Base-by-base conservation (phyloP, 2,113 vertebrate species). In the Saccopteryx leptura region DNA sequence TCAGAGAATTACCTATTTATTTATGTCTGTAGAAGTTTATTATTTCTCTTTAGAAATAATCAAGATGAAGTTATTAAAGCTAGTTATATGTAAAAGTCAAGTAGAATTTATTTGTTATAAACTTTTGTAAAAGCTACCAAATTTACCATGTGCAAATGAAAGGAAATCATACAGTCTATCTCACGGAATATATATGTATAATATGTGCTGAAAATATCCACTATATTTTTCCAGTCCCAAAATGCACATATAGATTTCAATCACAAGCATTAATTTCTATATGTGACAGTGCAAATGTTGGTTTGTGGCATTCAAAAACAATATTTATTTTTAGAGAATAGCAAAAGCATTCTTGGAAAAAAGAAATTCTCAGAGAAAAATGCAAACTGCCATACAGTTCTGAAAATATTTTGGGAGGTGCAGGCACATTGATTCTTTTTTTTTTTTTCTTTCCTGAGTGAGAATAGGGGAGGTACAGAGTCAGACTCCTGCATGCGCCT, bases 1-100 rank as follows among this genome's bases (percentile, higher is more conserved):
- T 96, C n/a, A 89, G 13, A 93, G 24, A 79, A 91, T 60, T 28
- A 91, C 9, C 2, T n/a, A 76, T 90, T 94, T 94, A 31, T 80
- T 87, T 88, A 66, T 79, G n/a, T 69, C 24, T 11, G 81, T 48
- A 65, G 13, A 78, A 78, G 4, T 71, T 54, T 85, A 74, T 88
- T 84, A 76, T 74, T 85, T 81, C 17, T 71, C 68, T 74, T 87
- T 72, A 60, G 33, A 95, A 96, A 86, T 92, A 7, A 60, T 85
- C 21, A 92, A 94, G 14, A 88, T 79, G 50, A 93, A 14, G 24
- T 72, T 94, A 65, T 52, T 54, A 88, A 28, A 21, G 33, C 60
- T 72, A 93, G 89, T 63, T 80, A 33, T 68, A 84, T 52, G 3
- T 89, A 26, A 88, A 72, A 80, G 3, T 1, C 52, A 90, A 76